These are phyloP conservation scores for Neotoxoptera formosana DNA, from an alignment of 1,140 invertebrate species.

Conservation along the genomic window DNA sequence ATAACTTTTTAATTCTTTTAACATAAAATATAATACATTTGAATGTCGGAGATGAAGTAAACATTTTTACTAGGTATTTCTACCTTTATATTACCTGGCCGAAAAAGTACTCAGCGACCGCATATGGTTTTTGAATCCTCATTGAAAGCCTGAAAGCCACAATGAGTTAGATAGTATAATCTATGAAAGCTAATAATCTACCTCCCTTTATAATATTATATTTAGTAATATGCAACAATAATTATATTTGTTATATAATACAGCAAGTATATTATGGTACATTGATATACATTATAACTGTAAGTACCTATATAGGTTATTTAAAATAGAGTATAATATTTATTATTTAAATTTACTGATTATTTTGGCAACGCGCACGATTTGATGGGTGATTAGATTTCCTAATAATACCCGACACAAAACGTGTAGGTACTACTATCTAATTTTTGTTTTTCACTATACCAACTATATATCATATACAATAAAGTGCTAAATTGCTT, in stretches of 20 bases:
- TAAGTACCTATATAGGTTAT: too few relatives aligned
- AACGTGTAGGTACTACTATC: background rate
- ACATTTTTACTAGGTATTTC: background rate
- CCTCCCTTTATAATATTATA: too few relatives aligned
- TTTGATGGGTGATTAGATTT: background rate
- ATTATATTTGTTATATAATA: too few relatives aligned
- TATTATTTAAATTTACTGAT: too few relatives aligned
- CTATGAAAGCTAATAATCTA: background rate
- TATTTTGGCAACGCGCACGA: background rate
- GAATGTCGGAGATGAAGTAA: background rate
- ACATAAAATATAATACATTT: background rate
- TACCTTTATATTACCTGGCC: background rate
- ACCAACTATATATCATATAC: background rate
- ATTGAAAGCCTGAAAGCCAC: background rate
- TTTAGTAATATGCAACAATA: too few relatives aligned
- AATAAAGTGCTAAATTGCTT: background rate
- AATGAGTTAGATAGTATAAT: background rate
- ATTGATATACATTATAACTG: too few relatives aligned
- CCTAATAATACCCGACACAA: background rate
- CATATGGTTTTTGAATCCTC: background rate
- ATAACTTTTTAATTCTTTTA: background rate
- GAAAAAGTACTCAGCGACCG: too few relatives aligned
- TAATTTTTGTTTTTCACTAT: background rate
- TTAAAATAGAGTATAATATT: too few relatives aligned
- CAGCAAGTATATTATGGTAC: too few relatives aligned